Conservation (phyloP, 2,888 invertebrate species). For the Drosophila lutescens region DNA sequence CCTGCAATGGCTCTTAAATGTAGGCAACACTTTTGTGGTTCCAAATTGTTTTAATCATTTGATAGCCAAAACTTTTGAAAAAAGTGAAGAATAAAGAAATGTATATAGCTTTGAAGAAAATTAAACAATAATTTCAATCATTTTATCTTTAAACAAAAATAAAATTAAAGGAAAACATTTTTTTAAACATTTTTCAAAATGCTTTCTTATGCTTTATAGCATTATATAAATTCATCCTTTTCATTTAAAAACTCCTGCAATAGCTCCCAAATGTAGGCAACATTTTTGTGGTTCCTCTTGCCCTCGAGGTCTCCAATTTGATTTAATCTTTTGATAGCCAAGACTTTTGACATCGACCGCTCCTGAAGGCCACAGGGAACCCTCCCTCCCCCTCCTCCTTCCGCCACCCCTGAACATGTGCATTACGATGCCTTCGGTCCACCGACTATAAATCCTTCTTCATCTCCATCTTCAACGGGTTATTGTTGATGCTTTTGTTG, state of each 20-base stretch:
- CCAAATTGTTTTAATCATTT: constrained; percentile 34
- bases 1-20: neutral
- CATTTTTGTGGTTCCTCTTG: constrained; percentile 2
- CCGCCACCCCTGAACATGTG: neutral
- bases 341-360: constrained; percentile 20
- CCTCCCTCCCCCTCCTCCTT: neutral
- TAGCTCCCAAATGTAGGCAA: neutral
- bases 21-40: constrained; percentile 3
- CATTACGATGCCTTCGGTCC: constrained; percentile 31
- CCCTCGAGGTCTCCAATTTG: constrained; percentile 18
- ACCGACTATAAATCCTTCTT: constrained; percentile 35
- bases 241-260: neutral
- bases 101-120: too few relatives aligned
- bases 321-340: constrained; percentile 36
- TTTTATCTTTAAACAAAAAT: too few relatives aligned
- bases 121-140: too few relatives aligned
- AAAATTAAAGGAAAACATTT: neutral
- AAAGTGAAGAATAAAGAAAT: too few relatives aligned
- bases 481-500: constrained; percentile 37
- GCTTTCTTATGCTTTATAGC: neutral
- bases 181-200: neutral
- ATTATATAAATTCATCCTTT: neutral
- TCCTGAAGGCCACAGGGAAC: neutral
- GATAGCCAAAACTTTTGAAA: constrained; percentile 24
- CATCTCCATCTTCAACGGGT: constrained; percentile 31